Base-by-base conservation (phyloP, 2,797 vertebrate genomes). In the Mareca strepera region DNA sequence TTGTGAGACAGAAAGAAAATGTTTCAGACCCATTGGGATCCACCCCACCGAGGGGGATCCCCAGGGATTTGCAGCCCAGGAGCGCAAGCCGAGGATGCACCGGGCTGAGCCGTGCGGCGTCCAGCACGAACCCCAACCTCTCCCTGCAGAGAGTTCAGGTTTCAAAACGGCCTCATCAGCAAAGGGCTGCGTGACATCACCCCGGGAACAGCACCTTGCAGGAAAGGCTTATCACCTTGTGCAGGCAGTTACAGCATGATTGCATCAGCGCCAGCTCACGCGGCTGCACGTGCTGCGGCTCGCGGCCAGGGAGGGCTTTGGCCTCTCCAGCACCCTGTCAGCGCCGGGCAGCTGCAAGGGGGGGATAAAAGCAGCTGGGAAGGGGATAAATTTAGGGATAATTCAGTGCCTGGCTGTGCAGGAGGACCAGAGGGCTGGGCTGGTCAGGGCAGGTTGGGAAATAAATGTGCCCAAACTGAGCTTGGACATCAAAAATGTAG, bases 251-350 rank as follows among this genome's bases (percentile, higher is more conserved):
- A 7, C 35, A 63, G 62, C 21, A 55, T 28, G 86, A 75, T 62
- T 17, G 33, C 81, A 44, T 3, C 77, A 1, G 74, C 43, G 37
- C 2, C 11, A 75, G 66, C 73, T 86, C 50, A 2, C 1, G 6
- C 44, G 23, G 56, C 10, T 20, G 50, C 22, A 35, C 1, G 4
- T 1, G 39, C 39, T 3, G 33, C 5, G 43, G 12, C 35, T 77
- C 35, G 13, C 5, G 37, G 28, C 29, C 0, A 31, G 60, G 77
- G 66, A 35, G 55, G 17, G 37, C 7, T 81, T 59, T 28, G 1
- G 26, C 0, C 28, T 39, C 8, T 26, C 7, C 1, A 0, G 35
- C 7, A n/a, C 62, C 48, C 39, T 21, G 12, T 22, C 3, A 4
- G 48, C 3, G 9, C 70, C 6, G 28, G 62, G 6, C 7, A 18